A percentile compares a stretch with the other conserved stretches of the same genome.
phyloP scores from a whole-genome alignment of 2,113 vertebrate species.

The Heterotis niloticus region DNA sequence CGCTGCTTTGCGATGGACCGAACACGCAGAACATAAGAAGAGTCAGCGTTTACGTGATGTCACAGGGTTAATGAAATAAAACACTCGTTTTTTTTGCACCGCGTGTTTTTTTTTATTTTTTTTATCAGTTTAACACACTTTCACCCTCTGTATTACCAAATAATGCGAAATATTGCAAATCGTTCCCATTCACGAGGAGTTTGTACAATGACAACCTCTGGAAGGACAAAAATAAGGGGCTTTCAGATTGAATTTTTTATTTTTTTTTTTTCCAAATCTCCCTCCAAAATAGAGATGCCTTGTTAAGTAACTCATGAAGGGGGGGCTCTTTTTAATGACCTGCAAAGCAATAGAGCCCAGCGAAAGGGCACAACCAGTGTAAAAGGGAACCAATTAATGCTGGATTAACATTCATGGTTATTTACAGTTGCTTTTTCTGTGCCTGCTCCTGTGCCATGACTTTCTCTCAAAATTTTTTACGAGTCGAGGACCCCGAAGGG shows the following conservation, averaged over 20 bases:
- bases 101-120: conserved; percentile 5
- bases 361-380: conserved; percentile 82
- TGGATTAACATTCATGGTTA: conserved; percentile 99
- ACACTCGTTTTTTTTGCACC: conserved; percentile 66
- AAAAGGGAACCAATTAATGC: conserved; percentile 97
- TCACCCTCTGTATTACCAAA: too few relatives aligned
- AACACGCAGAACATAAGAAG: conserved; percentile 65
- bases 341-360: conserved; percentile 60
- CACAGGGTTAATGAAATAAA: conserved; percentile 64
- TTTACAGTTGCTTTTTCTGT: conserved; percentile 99
- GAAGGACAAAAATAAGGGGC: neutral
- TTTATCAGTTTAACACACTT: too few relatives aligned
- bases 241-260: conserved; percentile 9
- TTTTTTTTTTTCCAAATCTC: conserved; percentile 37
- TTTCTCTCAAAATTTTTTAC: conserved; percentile 81
- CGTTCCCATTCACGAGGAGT: too few relatives aligned
- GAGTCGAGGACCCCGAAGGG: conserved; percentile 73
- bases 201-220: neutral
- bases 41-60: conserved; percentile 78
- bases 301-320: conserved; percentile 58
- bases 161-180: too few relatives aligned
- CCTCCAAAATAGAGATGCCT: conserved; percentile 46
- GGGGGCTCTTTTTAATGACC: conserved; percentile 56
- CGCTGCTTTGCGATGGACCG: conserved; percentile 73
- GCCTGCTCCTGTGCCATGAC: conserved; percentile 95